A percentile compares a stretch with the other conserved stretches of the same genome.
phyloP scores from a whole-genome alignment of 2,113 vertebrate genomes.

The Strix uralensis region DNA sequence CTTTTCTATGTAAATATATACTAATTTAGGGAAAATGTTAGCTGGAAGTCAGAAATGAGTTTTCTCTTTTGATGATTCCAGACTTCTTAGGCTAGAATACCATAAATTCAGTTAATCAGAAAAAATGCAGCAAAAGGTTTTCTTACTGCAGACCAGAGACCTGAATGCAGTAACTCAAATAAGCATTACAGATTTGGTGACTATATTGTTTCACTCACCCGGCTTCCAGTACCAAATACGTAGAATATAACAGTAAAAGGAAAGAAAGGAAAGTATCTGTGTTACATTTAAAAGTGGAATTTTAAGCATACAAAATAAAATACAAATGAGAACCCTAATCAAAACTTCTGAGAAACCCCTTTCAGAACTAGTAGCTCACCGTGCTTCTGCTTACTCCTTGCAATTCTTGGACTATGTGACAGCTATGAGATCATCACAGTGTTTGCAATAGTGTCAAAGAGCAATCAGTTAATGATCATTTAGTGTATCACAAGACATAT shows the following conservation, averaged over 20 bases:
- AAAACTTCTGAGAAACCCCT: not conserved
- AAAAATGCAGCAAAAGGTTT: not conserved
- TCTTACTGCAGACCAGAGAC: not conserved
- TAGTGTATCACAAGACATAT: not conserved
- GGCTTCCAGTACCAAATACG: not conserved
- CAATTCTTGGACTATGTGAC: not conserved
- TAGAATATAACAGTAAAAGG: not conserved
- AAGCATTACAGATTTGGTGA: not conserved
- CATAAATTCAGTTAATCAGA: not conserved
- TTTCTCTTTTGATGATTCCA: not conserved
- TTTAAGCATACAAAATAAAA: not conserved
- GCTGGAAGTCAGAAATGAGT: not conserved
- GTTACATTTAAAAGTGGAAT: not conserved
- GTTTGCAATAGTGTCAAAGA: not conserved
- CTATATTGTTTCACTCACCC: not conserved
- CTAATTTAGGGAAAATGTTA: not conserved
- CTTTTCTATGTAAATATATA: not conserved
- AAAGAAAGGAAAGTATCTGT: not conserved
- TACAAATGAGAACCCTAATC: not conserved
- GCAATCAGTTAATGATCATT: not conserved
- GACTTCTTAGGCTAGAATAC: not conserved
- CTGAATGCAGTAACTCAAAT: not conserved
- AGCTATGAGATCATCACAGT: not conserved
- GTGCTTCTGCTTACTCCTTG: not conserved
- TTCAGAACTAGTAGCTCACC: not conserved